Percentiles rank a stretch among this genome's conserved stretches.
Evolutionary conservation across 2,113 vertebrate species (phyloP).

Genomic region (Microtus ochrogaster): DNA sequence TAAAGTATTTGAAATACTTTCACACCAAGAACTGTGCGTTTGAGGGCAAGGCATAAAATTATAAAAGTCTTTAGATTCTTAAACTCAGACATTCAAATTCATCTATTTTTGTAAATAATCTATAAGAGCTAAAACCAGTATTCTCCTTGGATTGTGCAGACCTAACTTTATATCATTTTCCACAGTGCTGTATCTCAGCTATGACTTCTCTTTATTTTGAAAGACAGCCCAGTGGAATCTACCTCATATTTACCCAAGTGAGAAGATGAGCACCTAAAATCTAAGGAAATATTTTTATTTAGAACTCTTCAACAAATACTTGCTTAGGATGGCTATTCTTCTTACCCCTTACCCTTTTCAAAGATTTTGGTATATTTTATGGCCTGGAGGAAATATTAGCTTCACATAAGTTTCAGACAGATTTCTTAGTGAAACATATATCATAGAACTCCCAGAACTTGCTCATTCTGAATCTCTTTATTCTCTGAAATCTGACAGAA

Average conservation of each 20-base stretch:
- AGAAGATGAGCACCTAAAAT: background rate
- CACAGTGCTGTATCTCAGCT: background rate
- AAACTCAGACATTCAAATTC: conserved; percentile 51
- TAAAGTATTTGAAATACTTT: conserved; percentile 51
- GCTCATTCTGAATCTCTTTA: conserved; percentile 42
- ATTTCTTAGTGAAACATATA: conserved; percentile 54
- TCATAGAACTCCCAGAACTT: conserved; percentile 6
- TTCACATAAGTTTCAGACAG: conserved; percentile 37
- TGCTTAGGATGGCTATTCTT: background rate
- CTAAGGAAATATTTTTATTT: background rate
- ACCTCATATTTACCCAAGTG: background rate
- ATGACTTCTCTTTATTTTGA: conserved; percentile 10
- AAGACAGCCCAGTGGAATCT: background rate
- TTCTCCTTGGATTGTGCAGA: background rate
- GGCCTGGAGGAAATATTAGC: conserved; percentile 41
- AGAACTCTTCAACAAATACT: conserved; percentile 4
- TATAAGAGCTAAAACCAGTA: background rate
- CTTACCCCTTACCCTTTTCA: background rate
- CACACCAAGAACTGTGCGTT: conserved; percentile 22
- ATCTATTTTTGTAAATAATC: conserved; percentile 25
- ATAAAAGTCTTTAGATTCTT: conserved; percentile 21
- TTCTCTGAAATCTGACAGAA: conserved; percentile 61
- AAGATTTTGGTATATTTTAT: background rate
- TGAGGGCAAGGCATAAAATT: conserved; percentile 32
- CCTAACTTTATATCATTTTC: conserved; percentile 11